Percentiles rank a stretch among this genome's conserved stretches.
phyloP scores from a whole-genome alignment of 2,113 vertebrate species.

The Himantopus leucocephalus region DNA sequence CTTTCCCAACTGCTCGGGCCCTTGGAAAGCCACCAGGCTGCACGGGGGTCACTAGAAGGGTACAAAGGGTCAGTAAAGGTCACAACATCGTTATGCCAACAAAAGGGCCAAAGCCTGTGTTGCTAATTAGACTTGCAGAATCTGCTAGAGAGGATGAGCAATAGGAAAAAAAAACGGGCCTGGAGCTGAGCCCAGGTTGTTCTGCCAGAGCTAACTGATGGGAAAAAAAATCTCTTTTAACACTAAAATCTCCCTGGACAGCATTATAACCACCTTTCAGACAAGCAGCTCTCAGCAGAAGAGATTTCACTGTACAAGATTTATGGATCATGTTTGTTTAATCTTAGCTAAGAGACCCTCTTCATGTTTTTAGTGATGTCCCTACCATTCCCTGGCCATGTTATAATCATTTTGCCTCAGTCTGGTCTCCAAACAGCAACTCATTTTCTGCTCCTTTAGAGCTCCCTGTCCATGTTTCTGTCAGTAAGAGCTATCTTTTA shows the following conservation, averaged over 20 bases:
- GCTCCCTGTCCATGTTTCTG: neutral
- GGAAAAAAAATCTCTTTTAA: neutral
- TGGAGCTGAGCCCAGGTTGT: conserved; percentile 32
- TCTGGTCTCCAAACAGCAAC: neutral
- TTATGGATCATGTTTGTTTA: neutral
- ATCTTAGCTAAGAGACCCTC: neutral
- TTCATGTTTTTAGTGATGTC: neutral
- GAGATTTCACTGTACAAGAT: neutral
- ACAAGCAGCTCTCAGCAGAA: neutral
- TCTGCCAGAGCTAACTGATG: neutral
- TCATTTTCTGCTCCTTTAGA: neutral
- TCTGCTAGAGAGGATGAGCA: conserved; percentile 15
- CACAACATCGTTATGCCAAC: neutral
- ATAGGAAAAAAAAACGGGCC: neutral
- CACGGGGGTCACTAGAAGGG: neutral
- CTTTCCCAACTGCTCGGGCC: conserved; percentile 40
- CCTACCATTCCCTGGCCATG: neutral
- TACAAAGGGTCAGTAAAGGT: neutral
- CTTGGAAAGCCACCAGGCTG: conserved; percentile 4
- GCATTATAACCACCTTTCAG: neutral
- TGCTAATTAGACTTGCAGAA: conserved; percentile 42
- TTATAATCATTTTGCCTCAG: neutral
- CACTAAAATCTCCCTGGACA: neutral
- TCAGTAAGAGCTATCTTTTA: neutral
- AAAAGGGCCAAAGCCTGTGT: neutral